Evolutionary conservation across 1,140 invertebrate species (phyloP).

Genomic region (Tetragnatha versicolor): DNA sequence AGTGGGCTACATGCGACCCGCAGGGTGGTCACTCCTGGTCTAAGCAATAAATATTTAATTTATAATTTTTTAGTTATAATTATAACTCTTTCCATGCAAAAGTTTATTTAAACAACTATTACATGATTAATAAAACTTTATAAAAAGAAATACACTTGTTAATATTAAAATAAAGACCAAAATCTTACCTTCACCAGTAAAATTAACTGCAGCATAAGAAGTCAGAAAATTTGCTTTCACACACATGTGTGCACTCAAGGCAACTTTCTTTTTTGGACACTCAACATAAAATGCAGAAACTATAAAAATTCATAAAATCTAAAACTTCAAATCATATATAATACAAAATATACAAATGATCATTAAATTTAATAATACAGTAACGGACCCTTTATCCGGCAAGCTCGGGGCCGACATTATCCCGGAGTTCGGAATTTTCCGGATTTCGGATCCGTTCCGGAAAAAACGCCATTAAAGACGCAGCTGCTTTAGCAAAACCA

Average conservation of each 20-base stretch:
- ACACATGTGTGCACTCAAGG: slow-evolving; percentile 81
- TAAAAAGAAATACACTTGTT: not conserved
- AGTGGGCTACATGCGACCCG: no score
- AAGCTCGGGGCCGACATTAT: no score
- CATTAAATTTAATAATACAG: not conserved
- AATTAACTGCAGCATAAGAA: slow-evolving; percentile 79
- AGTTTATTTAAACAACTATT: not conserved
- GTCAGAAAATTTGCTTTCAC: slow-evolving; percentile 98
- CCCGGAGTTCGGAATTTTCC: no score
- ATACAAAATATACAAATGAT: not conserved
- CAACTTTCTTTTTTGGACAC: slow-evolving; percentile 86
- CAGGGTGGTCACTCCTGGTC: no score
- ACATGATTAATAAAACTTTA: not conserved
- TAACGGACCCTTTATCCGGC: no score
- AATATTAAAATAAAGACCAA: slow-evolving; percentile 66
- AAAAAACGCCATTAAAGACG: no score
- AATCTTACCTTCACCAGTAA: slow-evolving; percentile 72
- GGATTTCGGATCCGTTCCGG: no score
- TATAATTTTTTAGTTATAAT: no score
- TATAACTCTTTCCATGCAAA: not conserved
- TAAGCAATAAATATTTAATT: no score
- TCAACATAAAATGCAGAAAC: slow-evolving; percentile 98
- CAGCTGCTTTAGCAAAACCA: no score
- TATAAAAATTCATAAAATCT: slow-evolving; percentile 60
- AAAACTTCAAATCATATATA: not conserved